Conservation (phyloP, 2,797 vertebrate genomes). For the Pantherophis vulpinus region DNA sequence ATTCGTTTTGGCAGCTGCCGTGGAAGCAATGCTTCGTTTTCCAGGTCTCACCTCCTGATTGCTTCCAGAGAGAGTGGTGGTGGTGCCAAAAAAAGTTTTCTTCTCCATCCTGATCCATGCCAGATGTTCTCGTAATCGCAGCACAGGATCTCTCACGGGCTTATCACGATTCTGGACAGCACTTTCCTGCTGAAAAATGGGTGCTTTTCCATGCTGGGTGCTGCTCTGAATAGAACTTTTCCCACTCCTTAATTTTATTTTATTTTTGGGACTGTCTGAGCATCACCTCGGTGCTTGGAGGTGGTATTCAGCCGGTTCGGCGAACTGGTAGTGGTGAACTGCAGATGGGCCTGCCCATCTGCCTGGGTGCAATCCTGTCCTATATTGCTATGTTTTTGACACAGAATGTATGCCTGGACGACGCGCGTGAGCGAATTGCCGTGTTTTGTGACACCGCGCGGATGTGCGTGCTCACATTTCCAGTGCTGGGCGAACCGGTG, state of each 20-base stretch:
- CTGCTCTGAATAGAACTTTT: not conserved
- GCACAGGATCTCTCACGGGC: too few species aligned
- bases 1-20: not conserved
- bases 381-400: too few species aligned
- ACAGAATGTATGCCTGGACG: too few species aligned
- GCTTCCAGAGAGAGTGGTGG: not conserved
- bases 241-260: not conserved
- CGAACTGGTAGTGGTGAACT: too few species aligned
- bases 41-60: not conserved
- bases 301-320: too few species aligned
- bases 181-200: not conserved
- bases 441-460: too few species aligned
- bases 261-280: not conserved
- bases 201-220: not conserved
- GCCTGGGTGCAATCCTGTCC: too few species aligned
- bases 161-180: not conserved
- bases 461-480: too few species aligned
- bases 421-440: too few species aligned
- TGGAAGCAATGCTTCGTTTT: not conserved
- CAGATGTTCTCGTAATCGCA: not conserved
- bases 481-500: too few species aligned
- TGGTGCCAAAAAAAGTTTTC: not conserved
- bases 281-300: not conserved
- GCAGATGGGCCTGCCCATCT: rapidly evolving
- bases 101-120: not conserved